Percentiles rank a stretch among this genome's conserved stretches.
These are phyloP conservation scores for Pyrrhosoma nymphula DNA, from an alignment of 2,888 invertebrate species.

Conservation along the genomic window DNA sequence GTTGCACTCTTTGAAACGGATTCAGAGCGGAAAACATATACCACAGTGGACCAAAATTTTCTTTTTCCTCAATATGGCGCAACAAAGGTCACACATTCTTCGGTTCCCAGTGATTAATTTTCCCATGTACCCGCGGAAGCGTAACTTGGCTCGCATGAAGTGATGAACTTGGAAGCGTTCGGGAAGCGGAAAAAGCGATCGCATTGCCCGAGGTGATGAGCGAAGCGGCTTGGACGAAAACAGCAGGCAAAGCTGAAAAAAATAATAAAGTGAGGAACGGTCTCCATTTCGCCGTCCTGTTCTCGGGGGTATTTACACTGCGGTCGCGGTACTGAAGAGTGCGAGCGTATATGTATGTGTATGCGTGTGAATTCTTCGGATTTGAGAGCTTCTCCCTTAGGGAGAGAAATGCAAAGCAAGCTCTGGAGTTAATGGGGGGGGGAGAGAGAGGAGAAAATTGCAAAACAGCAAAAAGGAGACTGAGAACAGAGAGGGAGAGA, in stretches of 20 bases:
- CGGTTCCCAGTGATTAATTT: neutral
- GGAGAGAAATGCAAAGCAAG: neutral
- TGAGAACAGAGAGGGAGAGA: neutral
- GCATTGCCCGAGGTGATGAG: neutral
- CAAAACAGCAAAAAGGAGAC: neutral
- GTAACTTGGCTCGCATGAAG: neutral
- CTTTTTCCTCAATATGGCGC: no score
- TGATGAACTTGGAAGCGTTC: neutral
- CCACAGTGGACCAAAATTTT: no score
- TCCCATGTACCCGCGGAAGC: neutral
- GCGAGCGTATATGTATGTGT: neutral
- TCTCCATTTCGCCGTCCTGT: neutral
- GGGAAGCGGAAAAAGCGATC: neutral
- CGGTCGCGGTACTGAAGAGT: neutral
- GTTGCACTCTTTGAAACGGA: no score
- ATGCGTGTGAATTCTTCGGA: neutral
- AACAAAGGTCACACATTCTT: no score
- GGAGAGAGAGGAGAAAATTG: no score
- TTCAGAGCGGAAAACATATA: no score
- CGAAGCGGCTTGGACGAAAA: neutral
- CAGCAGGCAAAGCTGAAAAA: neutral
- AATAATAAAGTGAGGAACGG: neutral
- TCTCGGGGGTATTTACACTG: neutral
- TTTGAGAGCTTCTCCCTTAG: neutral
- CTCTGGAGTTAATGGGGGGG: neutral